These are phyloP conservation scores for Glossosoma conforme DNA, from an alignment of 1,140 invertebrate species.

Conservation along the genomic window DNA sequence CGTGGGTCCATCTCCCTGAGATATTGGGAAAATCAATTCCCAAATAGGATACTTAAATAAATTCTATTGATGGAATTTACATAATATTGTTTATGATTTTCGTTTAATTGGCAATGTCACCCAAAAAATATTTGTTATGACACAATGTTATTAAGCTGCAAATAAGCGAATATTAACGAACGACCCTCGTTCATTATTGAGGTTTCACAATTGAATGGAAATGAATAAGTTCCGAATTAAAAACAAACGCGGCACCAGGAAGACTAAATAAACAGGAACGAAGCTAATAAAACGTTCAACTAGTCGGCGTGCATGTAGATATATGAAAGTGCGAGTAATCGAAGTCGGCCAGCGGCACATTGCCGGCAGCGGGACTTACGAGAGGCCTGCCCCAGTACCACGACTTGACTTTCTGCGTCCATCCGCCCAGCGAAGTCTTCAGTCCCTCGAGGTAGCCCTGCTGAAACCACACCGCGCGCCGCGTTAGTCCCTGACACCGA, in stretches of 20 bases:
- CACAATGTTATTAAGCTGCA: too few relatives aligned
- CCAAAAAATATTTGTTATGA: too few relatives aligned
- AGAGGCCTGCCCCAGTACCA: slow-evolving; percentile 93
- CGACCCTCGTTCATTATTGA: too few relatives aligned
- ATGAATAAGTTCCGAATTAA: too few relatives aligned
- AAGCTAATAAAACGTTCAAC: slow-evolving; percentile 29
- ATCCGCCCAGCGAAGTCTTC: slow-evolving; percentile 84
- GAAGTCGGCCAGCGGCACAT: slow-evolving; percentile 17
- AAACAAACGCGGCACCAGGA: slow-evolving; percentile 16
- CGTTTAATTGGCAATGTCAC: too few relatives aligned
- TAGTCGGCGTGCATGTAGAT: slow-evolving; percentile 31
- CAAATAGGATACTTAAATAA: too few relatives aligned
- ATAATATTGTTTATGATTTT: too few relatives aligned
- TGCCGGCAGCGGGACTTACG: slow-evolving; percentile 70
- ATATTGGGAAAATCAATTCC: too few relatives aligned
- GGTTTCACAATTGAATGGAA: too few relatives aligned
- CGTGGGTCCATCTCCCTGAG: too few relatives aligned
- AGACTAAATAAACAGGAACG: slow-evolving; percentile 20
- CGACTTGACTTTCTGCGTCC: slow-evolving; percentile 90
- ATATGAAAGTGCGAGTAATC: slow-evolving; percentile 27
- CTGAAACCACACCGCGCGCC: slow-evolving; percentile 54
- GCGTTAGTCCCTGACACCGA: background rate
- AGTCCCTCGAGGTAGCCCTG: slow-evolving; percentile 87
- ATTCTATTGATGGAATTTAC: too few relatives aligned
- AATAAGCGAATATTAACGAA: too few relatives aligned